Conservation (phyloP, 2,113 vertebrate genomes). For the Pygoscelis adeliae region DNA sequence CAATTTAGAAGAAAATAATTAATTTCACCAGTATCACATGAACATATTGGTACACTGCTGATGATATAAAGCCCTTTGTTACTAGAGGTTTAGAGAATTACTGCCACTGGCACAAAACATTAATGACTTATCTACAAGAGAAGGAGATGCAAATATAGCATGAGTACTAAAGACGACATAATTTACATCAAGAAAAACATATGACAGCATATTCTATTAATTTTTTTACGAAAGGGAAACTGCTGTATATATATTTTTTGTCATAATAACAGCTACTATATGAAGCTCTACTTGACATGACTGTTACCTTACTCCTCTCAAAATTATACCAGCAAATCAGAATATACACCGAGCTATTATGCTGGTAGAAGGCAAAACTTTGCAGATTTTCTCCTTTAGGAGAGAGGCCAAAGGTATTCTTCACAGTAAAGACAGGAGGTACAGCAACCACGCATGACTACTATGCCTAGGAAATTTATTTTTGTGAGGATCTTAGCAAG, state of each 20-base stretch:
- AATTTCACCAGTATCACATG: neutral
- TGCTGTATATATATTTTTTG: neutral
- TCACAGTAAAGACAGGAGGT: neutral
- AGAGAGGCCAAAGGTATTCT: neutral
- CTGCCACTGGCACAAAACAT: neutral
- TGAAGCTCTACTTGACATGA: neutral
- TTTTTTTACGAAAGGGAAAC: neutral
- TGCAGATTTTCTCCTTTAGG: neutral
- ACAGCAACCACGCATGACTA: neutral
- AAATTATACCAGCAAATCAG: neutral
- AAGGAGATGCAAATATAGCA: neutral
- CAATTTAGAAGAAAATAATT: neutral
- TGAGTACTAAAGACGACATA: neutral
- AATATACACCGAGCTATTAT: neutral
- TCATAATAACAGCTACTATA: neutral
- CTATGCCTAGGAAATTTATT: neutral
- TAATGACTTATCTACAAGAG: neutral
- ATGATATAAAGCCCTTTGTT: neutral
- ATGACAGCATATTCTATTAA: neutral
- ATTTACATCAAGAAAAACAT: neutral
- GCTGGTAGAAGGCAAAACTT: neutral
- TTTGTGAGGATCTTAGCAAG: neutral
- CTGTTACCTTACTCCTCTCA: neutral
- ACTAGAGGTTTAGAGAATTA: neutral
- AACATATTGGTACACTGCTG: neutral